Evolutionary conservation across 37 sponge, comb jelly and placozoan genomes (phyloP).

Genomic region (Beroe forskalii): DNA sequence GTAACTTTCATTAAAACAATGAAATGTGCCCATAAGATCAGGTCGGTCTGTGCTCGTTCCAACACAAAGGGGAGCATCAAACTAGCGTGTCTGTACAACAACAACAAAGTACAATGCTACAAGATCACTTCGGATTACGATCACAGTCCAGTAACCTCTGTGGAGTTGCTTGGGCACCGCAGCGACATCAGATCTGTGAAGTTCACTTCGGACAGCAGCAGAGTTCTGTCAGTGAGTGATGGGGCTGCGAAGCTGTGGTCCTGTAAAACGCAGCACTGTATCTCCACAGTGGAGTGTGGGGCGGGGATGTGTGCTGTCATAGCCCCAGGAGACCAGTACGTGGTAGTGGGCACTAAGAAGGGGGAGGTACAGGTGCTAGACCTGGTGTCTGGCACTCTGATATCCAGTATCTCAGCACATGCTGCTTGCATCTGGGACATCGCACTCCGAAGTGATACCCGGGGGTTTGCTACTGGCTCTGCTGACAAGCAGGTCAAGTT

Average conservation of each 20-base stretch:
- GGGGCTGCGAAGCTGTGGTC: constrained; percentile 77
- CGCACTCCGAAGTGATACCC: constrained; percentile 74
- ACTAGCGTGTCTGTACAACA: constrained; percentile 1
- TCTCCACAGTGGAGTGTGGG: constrained; percentile 75
- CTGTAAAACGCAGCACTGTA: constrained; percentile 72
- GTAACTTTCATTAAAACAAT: constrained; percentile 14
- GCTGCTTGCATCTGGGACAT: constrained; percentile 80
- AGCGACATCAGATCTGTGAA: constrained; percentile 70
- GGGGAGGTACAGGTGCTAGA: constrained; percentile 85
- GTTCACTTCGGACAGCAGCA: constrained; percentile 80
- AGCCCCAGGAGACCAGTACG: constrained; percentile 85
- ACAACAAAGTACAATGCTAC: constrained; percentile 59
- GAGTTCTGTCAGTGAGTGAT: constrained; percentile 73
- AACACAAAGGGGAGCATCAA: neutral
- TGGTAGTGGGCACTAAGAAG: constrained; percentile 84
- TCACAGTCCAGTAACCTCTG: neutral
- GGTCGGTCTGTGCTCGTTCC: neutral
- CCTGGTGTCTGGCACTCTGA: constrained; percentile 68
- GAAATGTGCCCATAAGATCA: neutral
- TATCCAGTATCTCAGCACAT: constrained; percentile 77
- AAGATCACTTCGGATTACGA: neutral
- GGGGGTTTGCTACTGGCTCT: constrained; percentile 82
- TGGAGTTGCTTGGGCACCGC: constrained; percentile 12
- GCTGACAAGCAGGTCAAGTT: constrained; percentile 89
- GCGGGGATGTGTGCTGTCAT: constrained; percentile 78